Conservation (phyloP, 2,888 invertebrate genomes). For the Hydrotaea diabolus region DNA sequence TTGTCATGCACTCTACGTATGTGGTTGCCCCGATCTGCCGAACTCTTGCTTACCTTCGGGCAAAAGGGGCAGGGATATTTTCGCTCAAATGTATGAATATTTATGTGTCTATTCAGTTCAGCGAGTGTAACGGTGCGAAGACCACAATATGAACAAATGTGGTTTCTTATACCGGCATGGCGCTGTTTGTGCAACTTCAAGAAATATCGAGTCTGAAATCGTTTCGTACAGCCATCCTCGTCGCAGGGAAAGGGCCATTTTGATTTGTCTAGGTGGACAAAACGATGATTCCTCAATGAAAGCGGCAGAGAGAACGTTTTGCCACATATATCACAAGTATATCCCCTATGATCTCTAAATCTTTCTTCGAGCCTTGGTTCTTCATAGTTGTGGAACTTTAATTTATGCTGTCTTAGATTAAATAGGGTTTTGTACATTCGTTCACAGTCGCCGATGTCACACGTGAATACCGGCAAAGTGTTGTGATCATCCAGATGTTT, state of each 20-base stretch:
- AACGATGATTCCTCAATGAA: conserved; percentile 75
- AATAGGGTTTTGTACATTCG: conserved; percentile 73
- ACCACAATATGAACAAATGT: conserved; percentile 75
- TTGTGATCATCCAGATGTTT: conserved; percentile 73
- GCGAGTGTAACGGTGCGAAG: conserved; percentile 76
- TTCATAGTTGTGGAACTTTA: conserved; percentile 72
- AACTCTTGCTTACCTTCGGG: conserved; percentile 74
- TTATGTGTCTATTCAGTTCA: conserved; percentile 76
- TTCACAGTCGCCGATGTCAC: conserved; percentile 67
- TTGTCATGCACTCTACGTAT: background rate
- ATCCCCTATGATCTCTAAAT: conserved; percentile 67
- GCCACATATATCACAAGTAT: conserved; percentile 76
- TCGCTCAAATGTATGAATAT: conserved; percentile 77
- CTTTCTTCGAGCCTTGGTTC: conserved; percentile 43
- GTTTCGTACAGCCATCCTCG: conserved; percentile 70
- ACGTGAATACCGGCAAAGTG: conserved; percentile 39
- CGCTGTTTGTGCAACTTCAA: conserved; percentile 77
- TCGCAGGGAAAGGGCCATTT: conserved; percentile 73
- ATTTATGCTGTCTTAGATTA: conserved; percentile 73
- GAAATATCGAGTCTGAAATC: conserved; percentile 74
- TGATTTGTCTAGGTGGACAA: conserved; percentile 73
- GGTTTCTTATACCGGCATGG: conserved; percentile 78
- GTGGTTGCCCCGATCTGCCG: conserved; percentile 51
- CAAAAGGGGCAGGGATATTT: conserved; percentile 76
- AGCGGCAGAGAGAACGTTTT: conserved; percentile 71